Percentiles rank a stretch among this genome's conserved stretches.
Evolutionary conservation across 2,888 invertebrate species (phyloP).

Genomic region (Phalangium opilio): DNA sequence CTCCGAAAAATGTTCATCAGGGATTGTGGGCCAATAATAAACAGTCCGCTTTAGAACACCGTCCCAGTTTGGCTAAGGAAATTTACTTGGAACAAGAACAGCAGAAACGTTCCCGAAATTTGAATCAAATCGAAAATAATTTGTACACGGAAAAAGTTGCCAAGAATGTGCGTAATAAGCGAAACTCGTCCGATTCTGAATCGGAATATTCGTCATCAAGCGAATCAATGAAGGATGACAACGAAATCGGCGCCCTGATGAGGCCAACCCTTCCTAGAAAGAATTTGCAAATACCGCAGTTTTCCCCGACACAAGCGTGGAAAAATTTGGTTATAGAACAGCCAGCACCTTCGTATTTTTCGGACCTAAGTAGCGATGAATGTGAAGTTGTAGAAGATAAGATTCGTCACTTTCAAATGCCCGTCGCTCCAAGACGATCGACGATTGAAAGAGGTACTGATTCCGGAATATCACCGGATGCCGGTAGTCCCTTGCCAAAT

Average conservation of each 20-base stretch:
- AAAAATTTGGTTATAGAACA: slow-evolving; percentile 36
- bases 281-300: slow-evolving; percentile 55
- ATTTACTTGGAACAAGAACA: too few species aligned
- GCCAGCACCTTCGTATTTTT: slow-evolving; percentile 11
- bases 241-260: slow-evolving; percentile 52
- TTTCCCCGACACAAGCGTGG: slow-evolving; percentile 73
- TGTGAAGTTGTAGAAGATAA: slow-evolving; percentile 27
- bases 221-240: slow-evolving; percentile 19
- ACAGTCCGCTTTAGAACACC: too few species aligned
- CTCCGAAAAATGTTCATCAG: too few species aligned
- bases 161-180: too few species aligned
- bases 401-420: slow-evolving; percentile 25
- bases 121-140: too few species aligned
- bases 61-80: too few species aligned
- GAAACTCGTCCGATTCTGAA: background rate
- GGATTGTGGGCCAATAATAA: too few species aligned
- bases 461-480: slow-evolving; percentile 67
- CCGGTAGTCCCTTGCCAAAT: slow-evolving; percentile 38
- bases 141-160: too few species aligned
- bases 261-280: slow-evolving; percentile 65
- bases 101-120: too few species aligned
- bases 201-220: background rate
- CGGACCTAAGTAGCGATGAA: slow-evolving; percentile 27
- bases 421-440: slow-evolving; percentile 25
- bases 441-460: slow-evolving; percentile 58